Evolutionary conservation across 2,888 invertebrate species (phyloP).

Genomic region (Stenchaetothrips biformis): DNA sequence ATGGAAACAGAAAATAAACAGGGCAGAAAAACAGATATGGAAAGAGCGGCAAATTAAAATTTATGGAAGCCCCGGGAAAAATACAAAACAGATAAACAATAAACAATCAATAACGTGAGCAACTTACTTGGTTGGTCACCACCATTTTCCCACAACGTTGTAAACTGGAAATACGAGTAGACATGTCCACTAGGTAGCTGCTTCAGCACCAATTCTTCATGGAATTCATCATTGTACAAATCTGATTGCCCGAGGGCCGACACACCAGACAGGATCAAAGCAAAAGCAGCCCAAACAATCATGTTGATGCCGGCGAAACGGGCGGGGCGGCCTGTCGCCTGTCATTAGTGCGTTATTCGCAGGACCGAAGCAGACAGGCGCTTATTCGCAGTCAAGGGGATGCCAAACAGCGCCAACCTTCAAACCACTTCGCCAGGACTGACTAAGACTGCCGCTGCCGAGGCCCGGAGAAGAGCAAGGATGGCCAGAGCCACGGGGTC

Average conservation of each 20-base stretch:
- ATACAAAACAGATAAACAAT: not conserved
- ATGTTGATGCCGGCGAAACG: not conserved
- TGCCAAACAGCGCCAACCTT: too few species aligned
- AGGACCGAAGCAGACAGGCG: not conserved
- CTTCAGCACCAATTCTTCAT: constrained; percentile 84
- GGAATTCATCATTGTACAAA: constrained; percentile 60
- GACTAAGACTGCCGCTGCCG: too few species aligned
- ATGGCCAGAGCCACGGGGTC: too few species aligned
- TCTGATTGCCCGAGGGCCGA: not conserved
- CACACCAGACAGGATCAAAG: not conserved
- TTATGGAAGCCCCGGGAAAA: too few species aligned
- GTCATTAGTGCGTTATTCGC: not conserved
- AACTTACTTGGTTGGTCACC: constrained; percentile 56
- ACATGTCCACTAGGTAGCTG: constrained; percentile 78
- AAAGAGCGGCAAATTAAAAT: not conserved
- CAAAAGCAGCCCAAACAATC: not conserved
- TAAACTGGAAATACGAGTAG: constrained; percentile 87
- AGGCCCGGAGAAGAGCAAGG: too few species aligned
- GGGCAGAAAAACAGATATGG: not conserved
- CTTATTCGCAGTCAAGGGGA: not conserved
- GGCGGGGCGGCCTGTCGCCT: constrained; percentile 8
- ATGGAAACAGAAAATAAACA: not conserved
- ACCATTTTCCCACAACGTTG: constrained; percentile 67
- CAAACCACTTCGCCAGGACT: too few species aligned
- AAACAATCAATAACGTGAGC: constrained; percentile 30